Conservation (phyloP, 2,888 invertebrate genomes). For the Mechanitis messenoides region DNA sequence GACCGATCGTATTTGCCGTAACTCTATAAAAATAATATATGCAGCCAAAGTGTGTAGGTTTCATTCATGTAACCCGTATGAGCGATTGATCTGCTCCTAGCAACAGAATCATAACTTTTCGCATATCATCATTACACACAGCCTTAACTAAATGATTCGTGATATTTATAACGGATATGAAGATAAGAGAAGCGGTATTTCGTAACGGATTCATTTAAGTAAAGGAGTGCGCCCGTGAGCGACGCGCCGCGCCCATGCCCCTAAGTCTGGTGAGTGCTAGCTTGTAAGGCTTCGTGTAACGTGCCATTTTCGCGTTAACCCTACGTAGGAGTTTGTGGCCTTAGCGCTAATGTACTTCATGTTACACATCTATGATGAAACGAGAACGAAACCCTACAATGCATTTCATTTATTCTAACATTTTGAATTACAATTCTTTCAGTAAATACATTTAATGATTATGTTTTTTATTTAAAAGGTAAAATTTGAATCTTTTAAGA, state of each 20-base stretch:
- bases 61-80: slow-evolving; percentile 68
- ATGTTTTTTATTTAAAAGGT: not conserved
- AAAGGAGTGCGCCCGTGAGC: slow-evolving; percentile 61
- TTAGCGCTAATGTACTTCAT: slow-evolving; percentile 8
- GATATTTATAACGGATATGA: slow-evolving; percentile 53
- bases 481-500: no score
- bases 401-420: no score
- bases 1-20: slow-evolving; percentile 21
- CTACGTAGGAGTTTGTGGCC: slow-evolving; percentile 16
- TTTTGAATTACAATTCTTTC: no score
- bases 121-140: slow-evolving; percentile 43
- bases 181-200: slow-evolving; percentile 54
- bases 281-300: slow-evolving; percentile 67
- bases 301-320: slow-evolving; percentile 60
- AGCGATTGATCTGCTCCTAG: slow-evolving; percentile 64
- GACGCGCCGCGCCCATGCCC: slow-evolving; percentile 74
- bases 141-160: slow-evolving; percentile 53
- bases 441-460: not conserved
- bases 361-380: not conserved
- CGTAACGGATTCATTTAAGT: slow-evolving; percentile 67
- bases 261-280: slow-evolving; percentile 71
- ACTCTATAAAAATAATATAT: slow-evolving; percentile 40
- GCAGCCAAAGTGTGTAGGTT: slow-evolving; percentile 60
- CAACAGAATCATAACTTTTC: slow-evolving; percentile 59
- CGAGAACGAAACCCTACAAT: not conserved